A percentile compares a stretch with the other conserved stretches of the same genome.
Evolutionary conservation across 2,888 invertebrate genomes (phyloP).

Genomic region (Thymelicus lineola): DNA sequence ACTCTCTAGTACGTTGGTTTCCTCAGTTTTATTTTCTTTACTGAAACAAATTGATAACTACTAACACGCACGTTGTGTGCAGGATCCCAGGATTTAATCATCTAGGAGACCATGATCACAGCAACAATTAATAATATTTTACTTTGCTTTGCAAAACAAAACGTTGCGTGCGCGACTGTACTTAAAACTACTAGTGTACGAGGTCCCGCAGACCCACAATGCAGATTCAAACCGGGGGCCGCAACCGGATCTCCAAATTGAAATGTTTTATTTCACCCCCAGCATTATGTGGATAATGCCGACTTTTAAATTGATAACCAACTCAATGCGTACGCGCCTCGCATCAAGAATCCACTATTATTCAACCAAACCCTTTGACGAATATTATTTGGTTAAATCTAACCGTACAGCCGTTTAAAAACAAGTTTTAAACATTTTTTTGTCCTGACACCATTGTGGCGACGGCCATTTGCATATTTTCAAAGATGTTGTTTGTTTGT

Average conservation of each 20-base stretch:
- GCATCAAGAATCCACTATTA: conserved; percentile 62
- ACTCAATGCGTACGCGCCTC: conserved; percentile 67
- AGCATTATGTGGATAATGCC: conserved; percentile 75
- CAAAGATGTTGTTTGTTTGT: conserved; percentile 62
- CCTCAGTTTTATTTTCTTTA: too few relatives aligned
- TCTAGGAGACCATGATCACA: too few relatives aligned
- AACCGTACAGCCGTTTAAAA: conserved; percentile 75
- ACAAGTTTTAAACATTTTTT: conserved; percentile 33
- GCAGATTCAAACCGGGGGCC: conserved; percentile 77
- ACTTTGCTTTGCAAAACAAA: neutral
- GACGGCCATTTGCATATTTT: conserved; percentile 62
- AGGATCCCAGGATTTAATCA: too few relatives aligned
- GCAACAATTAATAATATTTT: too few relatives aligned
- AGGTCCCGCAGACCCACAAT: conserved; percentile 81
- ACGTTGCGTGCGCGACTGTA: conserved; percentile 52
- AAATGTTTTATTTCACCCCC: conserved; percentile 82
- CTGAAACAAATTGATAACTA: too few relatives aligned
- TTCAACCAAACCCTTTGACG: conserved; percentile 55
- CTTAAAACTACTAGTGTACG: conserved; percentile 76
- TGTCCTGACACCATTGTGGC: conserved; percentile 48
- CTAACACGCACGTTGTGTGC: too few relatives aligned
- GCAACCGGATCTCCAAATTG: conserved; percentile 85
- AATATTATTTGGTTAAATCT: conserved; percentile 79
- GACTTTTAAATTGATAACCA: conserved; percentile 84
- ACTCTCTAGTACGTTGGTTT: too few relatives aligned